Base-by-base conservation (phyloP, 2,888 invertebrate species). In the Mylabris sibirica region DNA sequence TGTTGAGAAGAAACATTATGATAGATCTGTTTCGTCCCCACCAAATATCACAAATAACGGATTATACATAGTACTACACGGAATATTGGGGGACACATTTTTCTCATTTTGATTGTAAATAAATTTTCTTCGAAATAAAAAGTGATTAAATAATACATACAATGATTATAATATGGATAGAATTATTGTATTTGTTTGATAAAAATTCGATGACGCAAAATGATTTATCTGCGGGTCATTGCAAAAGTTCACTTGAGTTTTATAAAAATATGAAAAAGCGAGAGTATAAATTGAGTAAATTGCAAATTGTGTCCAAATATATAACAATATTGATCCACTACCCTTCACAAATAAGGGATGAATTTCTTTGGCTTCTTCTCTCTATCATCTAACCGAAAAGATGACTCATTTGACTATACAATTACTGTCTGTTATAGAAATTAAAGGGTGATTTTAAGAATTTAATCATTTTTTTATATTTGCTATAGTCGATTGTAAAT, bases 201-300 rank as follows among this genome's bases (percentile, higher is more conserved):
- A 57, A 57, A n/a, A 57, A 57, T 24, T 57, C 49, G 0, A 57
- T 57, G 57, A 57, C 57, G 57, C 24, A 57, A 12, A 24, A 57
- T 57, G 12, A 24, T 57, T 57, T 57, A 57, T 57, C 57, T 24
- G 5, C 12, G 57, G 57, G 57, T 57, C 57, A 57, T 57, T 57
- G 24, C 57, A 57, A 57, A 57, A 57, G 57, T 57, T 57, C 57
- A 24, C 11, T 53, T 22, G 9, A 1, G 22, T 20, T 44, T 17
- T 44, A 44, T 44, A 44, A 44, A 44, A 17, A 12, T 44, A 44
- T 4, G n/a, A 17, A 44, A 38, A 44, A 44, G 44, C n/a, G 44
- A 44, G 44, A 44, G 44, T 38, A 12, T 44, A 35, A 35, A 14
- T 38, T 12, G 38, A 3, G 3, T 14, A 14, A 3, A 12, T 14